Conservation (phyloP, 2,888 invertebrate genomes). For the Limnephilus marmoratus region DNA sequence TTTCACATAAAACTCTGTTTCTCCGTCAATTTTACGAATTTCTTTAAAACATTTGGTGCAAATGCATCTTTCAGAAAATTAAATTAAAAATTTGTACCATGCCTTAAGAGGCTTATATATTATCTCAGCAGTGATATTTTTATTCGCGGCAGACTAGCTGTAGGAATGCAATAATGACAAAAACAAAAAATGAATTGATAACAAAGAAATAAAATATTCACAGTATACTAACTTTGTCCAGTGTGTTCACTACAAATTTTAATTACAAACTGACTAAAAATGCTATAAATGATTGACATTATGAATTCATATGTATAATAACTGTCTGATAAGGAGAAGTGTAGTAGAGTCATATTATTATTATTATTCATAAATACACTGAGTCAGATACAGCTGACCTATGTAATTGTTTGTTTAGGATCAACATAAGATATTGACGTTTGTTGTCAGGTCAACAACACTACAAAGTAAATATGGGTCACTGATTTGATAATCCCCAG, state of each 20-base stretch:
- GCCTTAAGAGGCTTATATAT: too few species aligned
- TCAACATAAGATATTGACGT: neutral
- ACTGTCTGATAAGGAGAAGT: neutral
- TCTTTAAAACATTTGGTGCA: too few species aligned
- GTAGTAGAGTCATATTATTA: neutral
- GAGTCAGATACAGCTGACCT: neutral
- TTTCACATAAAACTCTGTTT: too few species aligned
- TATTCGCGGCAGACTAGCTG: too few species aligned
- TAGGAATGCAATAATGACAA: neutral
- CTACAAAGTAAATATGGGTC: neutral
- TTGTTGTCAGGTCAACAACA: neutral
- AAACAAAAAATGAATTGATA: neutral
- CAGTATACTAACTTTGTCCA: neutral
- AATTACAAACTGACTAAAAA: neutral
- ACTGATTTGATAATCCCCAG: too few species aligned
- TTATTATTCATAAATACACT: neutral
- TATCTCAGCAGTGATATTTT: too few species aligned
- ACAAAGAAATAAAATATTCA: neutral
- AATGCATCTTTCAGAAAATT: too few species aligned
- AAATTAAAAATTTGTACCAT: too few species aligned
- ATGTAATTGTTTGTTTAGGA: neutral
- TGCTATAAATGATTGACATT: neutral
- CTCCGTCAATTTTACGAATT: too few species aligned
- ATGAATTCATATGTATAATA: neutral
- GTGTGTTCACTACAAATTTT: neutral